Base-by-base conservation (phyloP, 2,888 invertebrate species). In the Drosophila anomalata region DNA sequence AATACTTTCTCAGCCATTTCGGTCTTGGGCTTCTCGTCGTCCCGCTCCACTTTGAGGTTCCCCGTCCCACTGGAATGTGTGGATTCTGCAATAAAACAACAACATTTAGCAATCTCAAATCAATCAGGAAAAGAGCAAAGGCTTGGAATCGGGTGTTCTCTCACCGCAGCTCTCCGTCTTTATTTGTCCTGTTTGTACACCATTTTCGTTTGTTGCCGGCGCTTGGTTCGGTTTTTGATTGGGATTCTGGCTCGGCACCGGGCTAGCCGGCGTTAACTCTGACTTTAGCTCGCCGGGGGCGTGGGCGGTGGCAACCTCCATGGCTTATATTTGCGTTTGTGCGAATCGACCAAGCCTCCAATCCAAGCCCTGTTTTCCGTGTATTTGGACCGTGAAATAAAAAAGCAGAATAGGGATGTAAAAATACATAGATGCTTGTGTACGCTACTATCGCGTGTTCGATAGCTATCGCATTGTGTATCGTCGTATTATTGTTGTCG, bases 121-220 rank as follows among this genome's bases (percentile, higher is more conserved):
- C 7, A 9, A 12, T 36, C 31, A 36, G 29, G 9, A 46, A 22
- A 52, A 41, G 14, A 59, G 31, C 36, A 8, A 29, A 36, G 33
- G 17, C 33, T n/a, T 33, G 20, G 22, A 65, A 17, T 41, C 29
- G 22, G 20, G n/a, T 8, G n/a, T 50, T 42, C 52, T 67, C 67
- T 47, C 41, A 70, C 70, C 70, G 42, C 55, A 56, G 33, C 67
- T 61, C 73, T 82, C 82, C 50, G 82, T 73, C 81, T 88, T 87
- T 88, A 73, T 88, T 75, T 20, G 50, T 75, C 42, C 78, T 84
- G 88, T 87, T 82, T 88, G 89, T 87, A 82, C 86, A 82, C 82
- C 89, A 82, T 82, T 82, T 82, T 82, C 82, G 44, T 76, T 88
- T 78, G 71, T 48, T 65, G 65, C 76, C 87, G 85, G 69, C 60